Evolutionary conservation across 2,113 vertebrate species (phyloP), one percentile per base, ranked within the genome.

Genomic region (Corydoras maculifer): DNA sequence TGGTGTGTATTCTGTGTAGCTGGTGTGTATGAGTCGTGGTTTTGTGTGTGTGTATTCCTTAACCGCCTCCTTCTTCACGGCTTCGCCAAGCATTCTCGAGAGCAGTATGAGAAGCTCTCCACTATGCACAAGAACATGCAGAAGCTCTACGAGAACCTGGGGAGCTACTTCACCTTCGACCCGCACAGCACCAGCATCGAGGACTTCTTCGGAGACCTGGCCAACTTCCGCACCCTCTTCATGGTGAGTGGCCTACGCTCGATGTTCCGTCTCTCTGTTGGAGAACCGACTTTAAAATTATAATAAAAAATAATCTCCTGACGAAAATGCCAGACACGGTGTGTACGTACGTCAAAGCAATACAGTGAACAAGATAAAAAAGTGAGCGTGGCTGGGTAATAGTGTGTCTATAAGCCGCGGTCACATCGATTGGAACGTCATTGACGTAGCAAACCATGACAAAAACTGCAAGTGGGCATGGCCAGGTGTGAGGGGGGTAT

Each of bases 111-210:
- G 12, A 98, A 98, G 65, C 88, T 99, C 55, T 90, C 90, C 76
- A 94, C 86, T 80, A 98, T 96, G 95, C 91, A 97, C 85, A 96
- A 92, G 86, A 98, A 96, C 85, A 99, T 99, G 97, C 88, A 87
- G 3, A 98, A 98, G 72, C 82, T 98, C 8, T 99, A 96, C 48
- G 95, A 98, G 75, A 94, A 77, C 79, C 75, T 97, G 57, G 96
- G 97, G 77, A 95, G 93, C 61, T 98, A 90, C 75, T 95, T 93
- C 15, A 88, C 90, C 80, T 98, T 98, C 67, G 93, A 99, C 80
- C 86, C 95, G 3, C 94, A 94, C 80, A 75, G 83, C 3, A 73
- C 95, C 82, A 91, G 84, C 50, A 86, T 94, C 60, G 96, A 99
- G 79, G 95, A 99, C 68, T 99, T 98, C 87, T 99, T 98, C 29